These are phyloP conservation scores for Sesamia nonagrioides DNA, from an alignment of 1,140 invertebrate species.

Conservation along the genomic window DNA sequence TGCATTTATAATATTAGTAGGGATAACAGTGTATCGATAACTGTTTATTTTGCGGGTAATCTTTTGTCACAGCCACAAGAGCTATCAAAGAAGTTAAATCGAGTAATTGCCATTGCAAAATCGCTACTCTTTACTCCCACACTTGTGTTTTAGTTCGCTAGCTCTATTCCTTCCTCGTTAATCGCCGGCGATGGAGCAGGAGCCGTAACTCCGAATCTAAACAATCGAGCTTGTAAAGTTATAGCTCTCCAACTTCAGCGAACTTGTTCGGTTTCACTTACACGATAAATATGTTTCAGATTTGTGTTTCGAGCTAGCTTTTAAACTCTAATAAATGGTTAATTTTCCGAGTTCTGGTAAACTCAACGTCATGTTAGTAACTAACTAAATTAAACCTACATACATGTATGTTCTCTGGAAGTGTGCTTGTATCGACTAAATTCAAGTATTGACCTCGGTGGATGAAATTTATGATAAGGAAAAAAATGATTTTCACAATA, in stretches of 20 bases:
- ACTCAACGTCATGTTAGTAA: not conserved
- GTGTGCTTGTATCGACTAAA: not conserved
- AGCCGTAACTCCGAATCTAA: slow-evolving; percentile 68
- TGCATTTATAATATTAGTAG: too few relatives aligned
- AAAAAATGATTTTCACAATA: too few relatives aligned
- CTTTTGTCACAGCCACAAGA: too few relatives aligned
- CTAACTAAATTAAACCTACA: not conserved
- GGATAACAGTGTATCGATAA: too few relatives aligned
- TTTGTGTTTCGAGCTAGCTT: slow-evolving; percentile 7
- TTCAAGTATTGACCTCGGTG: not conserved
- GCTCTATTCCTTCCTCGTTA: too few relatives aligned
- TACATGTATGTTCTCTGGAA: not conserved
- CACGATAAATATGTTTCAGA: slow-evolving; percentile 46
- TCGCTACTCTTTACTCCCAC: too few relatives aligned
- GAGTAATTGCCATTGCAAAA: too few relatives aligned
- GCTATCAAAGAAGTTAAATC: too few relatives aligned
- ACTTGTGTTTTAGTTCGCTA: too few relatives aligned
- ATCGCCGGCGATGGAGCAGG: too few relatives aligned
- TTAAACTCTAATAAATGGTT: slow-evolving; percentile 13
- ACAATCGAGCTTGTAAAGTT: slow-evolving; percentile 75
- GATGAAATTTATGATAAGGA: too few relatives aligned
- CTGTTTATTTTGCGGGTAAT: too few relatives aligned
- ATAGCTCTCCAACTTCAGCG: slow-evolving; percentile 66
- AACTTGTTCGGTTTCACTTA: slow-evolving; percentile 68
- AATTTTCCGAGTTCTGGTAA: slow-evolving; percentile 23